Percentiles rank a stretch among this genome's conserved stretches.
These are phyloP conservation scores for Mylabris sibirica DNA, from an alignment of 2,888 invertebrate species.

Conservation along the genomic window DNA sequence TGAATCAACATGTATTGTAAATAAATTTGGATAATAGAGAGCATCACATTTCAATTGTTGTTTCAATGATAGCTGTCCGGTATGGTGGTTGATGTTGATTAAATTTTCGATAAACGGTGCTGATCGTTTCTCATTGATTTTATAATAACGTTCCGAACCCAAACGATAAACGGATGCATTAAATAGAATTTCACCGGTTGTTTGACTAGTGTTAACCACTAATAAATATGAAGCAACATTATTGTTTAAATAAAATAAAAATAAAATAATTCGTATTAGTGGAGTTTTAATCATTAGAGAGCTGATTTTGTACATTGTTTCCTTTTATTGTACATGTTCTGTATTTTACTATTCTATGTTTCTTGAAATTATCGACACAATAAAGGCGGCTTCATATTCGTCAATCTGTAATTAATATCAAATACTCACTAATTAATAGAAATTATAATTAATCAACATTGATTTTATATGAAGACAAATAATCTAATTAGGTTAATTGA, in stretches of 20 bases:
- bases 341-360: constrained; percentile 17
- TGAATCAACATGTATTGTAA: constrained; percentile 87
- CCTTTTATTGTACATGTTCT: constrained; percentile 41
- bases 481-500: not conserved
- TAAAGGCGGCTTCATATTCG: constrained; percentile 35
- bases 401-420: constrained; percentile 23
- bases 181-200: constrained; percentile 74
- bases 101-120: constrained; percentile 83
- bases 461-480: not conserved
- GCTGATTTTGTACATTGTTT: constrained; percentile 48
- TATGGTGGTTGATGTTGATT: constrained; percentile 76
- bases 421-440: not conserved
- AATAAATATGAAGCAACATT: constrained; percentile 52
- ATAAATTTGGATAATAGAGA: constrained; percentile 82
- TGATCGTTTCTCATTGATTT: constrained; percentile 81
- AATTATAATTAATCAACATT: not conserved
- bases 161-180: constrained; percentile 83
- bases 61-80: constrained; percentile 77
- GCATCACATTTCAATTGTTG: constrained; percentile 80
- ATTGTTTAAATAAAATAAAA: constrained; percentile 40
- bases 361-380: constrained; percentile 2
- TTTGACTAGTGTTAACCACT: constrained; percentile 58
- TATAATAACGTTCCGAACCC: constrained; percentile 80
- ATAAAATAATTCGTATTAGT: constrained; percentile 32
- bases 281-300: constrained; percentile 47